These are phyloP conservation scores for Todiramphus saurophagus DNA, from an alignment of 2,113 vertebrate species.

Conservation along the genomic window DNA sequence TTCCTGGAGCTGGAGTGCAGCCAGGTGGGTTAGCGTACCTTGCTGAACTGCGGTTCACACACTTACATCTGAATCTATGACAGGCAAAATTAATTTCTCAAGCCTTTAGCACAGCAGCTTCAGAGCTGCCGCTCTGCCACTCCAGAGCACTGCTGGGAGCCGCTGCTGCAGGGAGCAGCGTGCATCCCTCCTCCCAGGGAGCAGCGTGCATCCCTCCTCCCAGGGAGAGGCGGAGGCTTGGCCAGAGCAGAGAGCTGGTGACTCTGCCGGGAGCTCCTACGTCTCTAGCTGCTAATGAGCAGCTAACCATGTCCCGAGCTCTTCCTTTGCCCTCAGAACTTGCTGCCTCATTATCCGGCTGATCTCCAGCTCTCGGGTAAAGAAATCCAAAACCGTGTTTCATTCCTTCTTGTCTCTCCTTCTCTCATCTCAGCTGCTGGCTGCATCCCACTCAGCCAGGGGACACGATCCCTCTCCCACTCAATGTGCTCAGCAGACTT, in stretches of 20 bases:
- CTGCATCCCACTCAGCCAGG: not conserved
- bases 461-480: not conserved
- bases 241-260: not conserved
- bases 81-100: conserved; percentile 73
- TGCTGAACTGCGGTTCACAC: conserved; percentile 8
- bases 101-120: conserved; percentile 50
- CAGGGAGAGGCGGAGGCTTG: not conserved
- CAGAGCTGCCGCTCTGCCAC: conserved; percentile 17
- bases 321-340: conserved; percentile 25
- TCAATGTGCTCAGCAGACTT: not conserved
- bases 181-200: not conserved
- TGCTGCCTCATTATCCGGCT: conserved; percentile 5
- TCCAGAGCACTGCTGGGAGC: conserved; percentile 32
- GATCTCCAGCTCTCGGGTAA: not conserved
- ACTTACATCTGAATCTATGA: conserved; percentile 48
- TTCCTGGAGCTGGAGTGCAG: conserved; percentile 5
- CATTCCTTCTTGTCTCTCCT: not conserved
- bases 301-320: not conserved
- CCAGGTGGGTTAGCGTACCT: conserved; percentile 33
- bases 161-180: not conserved
- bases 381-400: not conserved
- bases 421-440: not conserved
- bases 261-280: not conserved
- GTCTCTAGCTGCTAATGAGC: conserved; percentile 12
- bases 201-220: not conserved